Evolutionary conservation across 2,888 invertebrate genomes (phyloP).

Genomic region (Clanis bilineata): DNA sequence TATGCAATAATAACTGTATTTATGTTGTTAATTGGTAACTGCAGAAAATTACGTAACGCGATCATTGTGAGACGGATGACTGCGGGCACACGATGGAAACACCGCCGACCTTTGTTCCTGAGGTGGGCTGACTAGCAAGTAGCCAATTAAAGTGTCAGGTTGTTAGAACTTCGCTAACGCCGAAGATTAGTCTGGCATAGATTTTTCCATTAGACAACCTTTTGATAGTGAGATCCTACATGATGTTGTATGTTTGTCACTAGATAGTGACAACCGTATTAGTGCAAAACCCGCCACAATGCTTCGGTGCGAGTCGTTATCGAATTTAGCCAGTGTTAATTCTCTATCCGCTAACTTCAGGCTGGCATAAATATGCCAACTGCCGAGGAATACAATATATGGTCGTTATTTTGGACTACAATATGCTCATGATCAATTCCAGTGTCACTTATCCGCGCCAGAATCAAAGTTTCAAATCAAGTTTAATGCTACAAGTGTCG

Average conservation of each 20-base stretch:
- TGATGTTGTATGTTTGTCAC: too few relatives aligned
- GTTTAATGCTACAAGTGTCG: not conserved
- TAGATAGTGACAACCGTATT: too few relatives aligned
- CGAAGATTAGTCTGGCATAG: not conserved
- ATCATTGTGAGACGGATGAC: slow-evolving; percentile 37
- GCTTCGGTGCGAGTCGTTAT: too few relatives aligned
- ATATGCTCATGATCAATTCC: too few relatives aligned
- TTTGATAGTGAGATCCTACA: too few relatives aligned
- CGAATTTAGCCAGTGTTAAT: too few relatives aligned
- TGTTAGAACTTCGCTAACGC: not conserved
- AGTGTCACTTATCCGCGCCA: too few relatives aligned
- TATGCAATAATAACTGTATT: not conserved
- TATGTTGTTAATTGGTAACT: slow-evolving; percentile 20
- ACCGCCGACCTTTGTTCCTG: slow-evolving; percentile 21
- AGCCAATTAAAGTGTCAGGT: not conserved
- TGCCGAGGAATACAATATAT: too few relatives aligned
- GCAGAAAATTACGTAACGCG: slow-evolving; percentile 33
- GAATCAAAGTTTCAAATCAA: not conserved
- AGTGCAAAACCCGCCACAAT: too few relatives aligned
- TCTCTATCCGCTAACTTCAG: too few relatives aligned
- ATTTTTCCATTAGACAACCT: not conserved
- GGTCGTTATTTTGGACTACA: too few relatives aligned
- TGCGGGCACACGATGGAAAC: slow-evolving; percentile 24
- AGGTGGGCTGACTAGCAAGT: slow-evolving; percentile 1
- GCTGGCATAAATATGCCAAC: too few relatives aligned